Evolutionary conservation across 2,888 invertebrate species (phyloP).

Genomic region (Cyaniris semiargus): DNA sequence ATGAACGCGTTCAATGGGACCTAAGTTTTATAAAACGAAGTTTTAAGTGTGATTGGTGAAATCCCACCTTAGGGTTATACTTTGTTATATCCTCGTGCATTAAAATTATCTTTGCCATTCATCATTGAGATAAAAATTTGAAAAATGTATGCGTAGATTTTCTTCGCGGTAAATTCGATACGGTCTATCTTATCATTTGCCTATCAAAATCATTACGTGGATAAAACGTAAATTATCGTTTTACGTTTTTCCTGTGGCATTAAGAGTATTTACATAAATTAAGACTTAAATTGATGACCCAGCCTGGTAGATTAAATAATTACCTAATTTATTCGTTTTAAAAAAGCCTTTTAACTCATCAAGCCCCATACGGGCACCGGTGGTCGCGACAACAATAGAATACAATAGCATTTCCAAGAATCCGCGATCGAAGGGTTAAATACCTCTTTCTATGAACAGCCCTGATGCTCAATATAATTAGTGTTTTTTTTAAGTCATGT

Average conservation of each 20-base stretch:
- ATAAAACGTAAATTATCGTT: constrained; percentile 7
- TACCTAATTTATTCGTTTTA: not conserved
- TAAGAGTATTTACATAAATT: not conserved
- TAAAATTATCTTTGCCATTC: constrained; percentile 5
- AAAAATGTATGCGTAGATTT: not conserved
- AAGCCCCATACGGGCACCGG: too few relatives aligned
- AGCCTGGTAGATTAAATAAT: not conserved
- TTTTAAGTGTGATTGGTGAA: too few relatives aligned
- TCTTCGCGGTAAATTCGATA: not conserved
- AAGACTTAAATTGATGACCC: constrained; percentile 1
- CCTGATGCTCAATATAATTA: too few relatives aligned
- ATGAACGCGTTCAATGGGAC: too few relatives aligned
- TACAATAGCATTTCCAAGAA: too few relatives aligned
- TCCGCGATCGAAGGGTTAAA: too few relatives aligned
- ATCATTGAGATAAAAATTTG: not conserved
- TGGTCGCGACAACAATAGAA: too few relatives aligned
- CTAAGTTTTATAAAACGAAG: too few relatives aligned
- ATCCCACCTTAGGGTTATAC: not conserved
- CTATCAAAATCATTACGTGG: constrained; percentile 4
- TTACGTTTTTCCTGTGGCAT: constrained; percentile 13
- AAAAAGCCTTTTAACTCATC: too few relatives aligned
- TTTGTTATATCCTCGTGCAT: not conserved
- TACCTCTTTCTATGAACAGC: too few relatives aligned
- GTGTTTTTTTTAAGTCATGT: too few relatives aligned
- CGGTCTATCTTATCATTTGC: not conserved